phyloP scores from a whole-genome alignment of 2,888 invertebrate species.

The Blomia tropicalis region DNA sequence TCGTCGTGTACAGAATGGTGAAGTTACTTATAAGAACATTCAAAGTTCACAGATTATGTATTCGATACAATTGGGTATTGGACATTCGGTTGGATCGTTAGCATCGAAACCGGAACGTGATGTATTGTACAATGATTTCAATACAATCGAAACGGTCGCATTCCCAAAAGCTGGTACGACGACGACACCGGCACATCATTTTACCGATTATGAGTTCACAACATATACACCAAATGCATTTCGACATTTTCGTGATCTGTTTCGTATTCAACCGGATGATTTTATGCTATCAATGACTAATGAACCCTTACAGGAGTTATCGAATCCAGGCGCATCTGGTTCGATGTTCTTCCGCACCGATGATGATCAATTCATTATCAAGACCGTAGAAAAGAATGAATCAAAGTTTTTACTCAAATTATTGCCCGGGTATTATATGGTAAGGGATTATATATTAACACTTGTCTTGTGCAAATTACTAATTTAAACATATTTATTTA shows the following conservation, averaged over 20 bases:
- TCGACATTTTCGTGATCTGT: slow-evolving; percentile 41
- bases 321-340: slow-evolving; percentile 43
- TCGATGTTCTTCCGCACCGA: slow-evolving; percentile 41
- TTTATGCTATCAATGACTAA: slow-evolving; percentile 42
- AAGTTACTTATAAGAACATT: slow-evolving; percentile 96
- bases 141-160: slow-evolving; percentile 93
- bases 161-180: slow-evolving; percentile 43
- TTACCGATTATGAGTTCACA: slow-evolving; percentile 41
- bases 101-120: slow-evolving; percentile 95
- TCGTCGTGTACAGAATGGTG: slow-evolving; percentile 85
- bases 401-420: slow-evolving; percentile 42
- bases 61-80: slow-evolving; percentile 85
- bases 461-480: neutral
- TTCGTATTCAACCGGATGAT: slow-evolving; percentile 41
- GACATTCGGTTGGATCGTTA: slow-evolving; percentile 69
- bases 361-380: slow-evolving; percentile 44
- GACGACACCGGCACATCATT: slow-evolving; percentile 40
- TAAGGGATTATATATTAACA: neutral
- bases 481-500: slow-evolving; percentile 5
- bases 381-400: slow-evolving; percentile 43
- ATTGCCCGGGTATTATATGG: slow-evolving; percentile 43
- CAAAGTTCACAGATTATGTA: slow-evolving; percentile 92
- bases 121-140: slow-evolving; percentile 96
- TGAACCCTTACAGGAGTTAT: slow-evolving; percentile 39
- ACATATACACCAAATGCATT: slow-evolving; percentile 43